phyloP scores from a whole-genome alignment of 2,797 vertebrate species.

The Phalloptychus januarius region DNA sequence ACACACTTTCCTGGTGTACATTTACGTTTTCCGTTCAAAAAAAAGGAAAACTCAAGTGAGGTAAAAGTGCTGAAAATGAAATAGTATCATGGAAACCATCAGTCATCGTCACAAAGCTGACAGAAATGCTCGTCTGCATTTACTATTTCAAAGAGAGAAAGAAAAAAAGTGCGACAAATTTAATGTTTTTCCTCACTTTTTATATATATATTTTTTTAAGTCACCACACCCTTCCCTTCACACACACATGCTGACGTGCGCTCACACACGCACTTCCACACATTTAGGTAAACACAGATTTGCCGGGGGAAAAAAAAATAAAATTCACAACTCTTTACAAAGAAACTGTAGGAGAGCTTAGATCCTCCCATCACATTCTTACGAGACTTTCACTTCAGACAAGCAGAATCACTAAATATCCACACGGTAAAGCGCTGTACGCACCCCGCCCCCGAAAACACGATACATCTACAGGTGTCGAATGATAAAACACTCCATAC shows the following conservation, averaged over 20 bases:
- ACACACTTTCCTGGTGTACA: slow-evolving; percentile 82
- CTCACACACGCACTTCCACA: slow-evolving; percentile 51
- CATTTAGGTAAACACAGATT: slow-evolving; percentile 60
- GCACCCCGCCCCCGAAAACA: slow-evolving; percentile 23
- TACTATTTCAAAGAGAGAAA: slow-evolving; percentile 67
- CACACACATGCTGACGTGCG: slow-evolving; percentile 61
- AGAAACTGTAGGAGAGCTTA: slow-evolving; percentile 47
- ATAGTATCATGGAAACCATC: slow-evolving; percentile 70
- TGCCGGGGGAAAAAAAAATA: slow-evolving; percentile 56
- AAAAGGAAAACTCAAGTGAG: slow-evolving; percentile 81
- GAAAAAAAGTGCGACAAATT: slow-evolving; percentile 66
- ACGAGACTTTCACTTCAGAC: slow-evolving; percentile 57
- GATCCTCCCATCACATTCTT: slow-evolving; percentile 46
- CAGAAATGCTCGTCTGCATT: slow-evolving; percentile 63
- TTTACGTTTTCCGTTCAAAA: slow-evolving; percentile 70
- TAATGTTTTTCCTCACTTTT: slow-evolving; percentile 37
- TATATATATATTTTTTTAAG: slow-evolving; percentile 27
- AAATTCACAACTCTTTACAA: slow-evolving; percentile 42
- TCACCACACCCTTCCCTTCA: slow-evolving; percentile 64
- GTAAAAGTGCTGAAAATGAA: slow-evolving; percentile 85
- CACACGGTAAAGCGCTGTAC: slow-evolving; percentile 22
- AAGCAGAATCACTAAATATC: slow-evolving; percentile 44
- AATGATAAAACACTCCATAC: slow-evolving; percentile 29
- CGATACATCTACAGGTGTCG: slow-evolving; percentile 43
- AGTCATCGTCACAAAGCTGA: slow-evolving; percentile 70